phyloP scores from a whole-genome alignment of 1,140 invertebrate species.

The Zaprionus kolodkinae region DNA sequence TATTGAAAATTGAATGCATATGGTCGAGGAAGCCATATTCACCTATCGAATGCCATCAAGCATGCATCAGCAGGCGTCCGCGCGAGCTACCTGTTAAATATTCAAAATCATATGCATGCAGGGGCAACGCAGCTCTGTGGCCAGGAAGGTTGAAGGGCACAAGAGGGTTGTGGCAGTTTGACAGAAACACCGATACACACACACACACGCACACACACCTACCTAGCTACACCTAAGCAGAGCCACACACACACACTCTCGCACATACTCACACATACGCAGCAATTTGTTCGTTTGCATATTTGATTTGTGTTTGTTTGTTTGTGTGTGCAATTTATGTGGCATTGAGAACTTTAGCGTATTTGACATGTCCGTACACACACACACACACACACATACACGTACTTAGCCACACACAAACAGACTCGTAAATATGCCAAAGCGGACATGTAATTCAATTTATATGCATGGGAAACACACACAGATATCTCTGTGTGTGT shows the following conservation, averaged over 20 bases:
- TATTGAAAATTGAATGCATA: constrained; percentile 18
- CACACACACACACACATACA: constrained; percentile 12
- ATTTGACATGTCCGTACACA: constrained; percentile 65
- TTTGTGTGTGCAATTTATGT: constrained; percentile 68
- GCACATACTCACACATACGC: constrained; percentile 17
- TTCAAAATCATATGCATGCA: constrained; percentile 78
- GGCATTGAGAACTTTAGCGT: constrained; percentile 74
- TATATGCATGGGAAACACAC: constrained; percentile 61
- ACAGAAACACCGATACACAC: constrained; percentile 34
- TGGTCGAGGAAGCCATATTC: constrained; percentile 22
- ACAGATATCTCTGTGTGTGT: constrained; percentile 40
- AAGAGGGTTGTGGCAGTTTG: constrained; percentile 22
- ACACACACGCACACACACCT: constrained; percentile 10
- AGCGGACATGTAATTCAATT: constrained; percentile 73
- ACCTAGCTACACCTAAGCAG: constrained; percentile 16
- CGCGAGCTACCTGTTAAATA: constrained; percentile 73
- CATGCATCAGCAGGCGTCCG: constrained; percentile 68
- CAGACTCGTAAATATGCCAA: constrained; percentile 76
- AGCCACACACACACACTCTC: not conserved
- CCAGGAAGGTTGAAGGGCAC: not conserved
- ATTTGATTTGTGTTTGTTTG: constrained; percentile 69
- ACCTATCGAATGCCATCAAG: constrained; percentile 56
- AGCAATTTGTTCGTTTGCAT: constrained; percentile 73
- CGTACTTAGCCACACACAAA: constrained; percentile 46
- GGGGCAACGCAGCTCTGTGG: constrained; percentile 34